Conservation (phyloP, 92 coral and sea anemone genomes). For the Bergia puertoricense region DNA sequence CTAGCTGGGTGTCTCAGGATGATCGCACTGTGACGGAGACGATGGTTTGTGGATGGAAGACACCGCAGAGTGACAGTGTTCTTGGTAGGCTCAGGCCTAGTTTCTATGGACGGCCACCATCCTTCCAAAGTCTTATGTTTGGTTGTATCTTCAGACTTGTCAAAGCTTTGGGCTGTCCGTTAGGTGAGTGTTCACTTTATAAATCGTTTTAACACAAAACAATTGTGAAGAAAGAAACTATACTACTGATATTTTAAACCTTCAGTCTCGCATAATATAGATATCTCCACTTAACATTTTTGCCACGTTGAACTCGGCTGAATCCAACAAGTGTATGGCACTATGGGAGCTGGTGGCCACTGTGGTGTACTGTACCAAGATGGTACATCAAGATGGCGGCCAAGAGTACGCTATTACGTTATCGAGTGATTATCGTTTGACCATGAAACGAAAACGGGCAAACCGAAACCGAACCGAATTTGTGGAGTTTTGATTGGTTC, state of each 20-base stretch:
- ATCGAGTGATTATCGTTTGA: too few relatives aligned
- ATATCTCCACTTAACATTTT: too few relatives aligned
- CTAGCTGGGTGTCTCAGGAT: slow-evolving; percentile 66
- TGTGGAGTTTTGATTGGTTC: too few relatives aligned
- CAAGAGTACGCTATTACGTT: too few relatives aligned
- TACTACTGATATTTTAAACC: too few relatives aligned
- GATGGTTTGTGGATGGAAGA: slow-evolving; percentile 72
- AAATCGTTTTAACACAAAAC: neutral
- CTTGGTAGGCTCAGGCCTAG: slow-evolving; percentile 80
- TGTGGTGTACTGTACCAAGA: too few relatives aligned
- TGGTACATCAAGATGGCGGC: too few relatives aligned
- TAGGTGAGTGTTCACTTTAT: slow-evolving; percentile 50
- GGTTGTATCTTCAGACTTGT: slow-evolving; percentile 80
- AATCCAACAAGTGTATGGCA: too few relatives aligned
- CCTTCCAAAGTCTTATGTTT: slow-evolving; percentile 68
- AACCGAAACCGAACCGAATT: too few relatives aligned
- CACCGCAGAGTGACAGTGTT: slow-evolving; percentile 79
- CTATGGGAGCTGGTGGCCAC: too few relatives aligned
- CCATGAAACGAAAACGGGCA: too few relatives aligned
- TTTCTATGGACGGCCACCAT: slow-evolving; percentile 85
- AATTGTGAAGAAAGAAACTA: neutral
- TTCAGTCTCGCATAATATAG: neutral
- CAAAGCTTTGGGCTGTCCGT: slow-evolving; percentile 88
- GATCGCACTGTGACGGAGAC: slow-evolving; percentile 86
- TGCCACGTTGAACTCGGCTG: too few relatives aligned